Base-by-base conservation (phyloP, 1,140 invertebrate species). In the Phocides pigmalion region DNA sequence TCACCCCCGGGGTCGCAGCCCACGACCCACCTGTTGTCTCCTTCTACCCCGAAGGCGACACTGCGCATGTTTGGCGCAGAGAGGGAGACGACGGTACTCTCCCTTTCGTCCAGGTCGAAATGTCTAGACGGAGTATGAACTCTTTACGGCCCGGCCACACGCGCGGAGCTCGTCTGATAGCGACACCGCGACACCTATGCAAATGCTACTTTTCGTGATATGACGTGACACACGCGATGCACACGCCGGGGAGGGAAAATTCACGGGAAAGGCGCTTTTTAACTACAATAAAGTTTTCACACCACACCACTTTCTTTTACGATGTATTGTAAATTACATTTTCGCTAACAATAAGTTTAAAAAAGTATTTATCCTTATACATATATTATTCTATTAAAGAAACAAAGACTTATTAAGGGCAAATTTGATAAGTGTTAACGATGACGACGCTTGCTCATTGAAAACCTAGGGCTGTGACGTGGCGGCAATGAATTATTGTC, bases 111-210 rank as follows among this genome's bases (percentile, higher is more conserved):
- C 70, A 79, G 87, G 87, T 87, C 83, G 87, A 89, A 84, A 51
- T 78, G 88, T 90, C 87, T 90, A 89, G 86, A 90, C 86, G 74
- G 71, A 72, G 66, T 78, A 70, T 87, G 84, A 89, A 89, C 87
- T 87, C 78, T 83, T 84, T 78, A 87, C 79, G 54, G 74, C 70
- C 58, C 62, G 63, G 74, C 44, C 63, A 32, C 49, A 51, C 49
- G 16, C 41, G 20, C 19, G 37, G 35, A 56, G 53, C 53, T 42
- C 53, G 53, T 56, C 37, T 62, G 61, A 53, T 50, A 41, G 42
- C 20, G 51, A 17, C 56, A 32, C 9, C 46, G 62, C 46, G 70
- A 58, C 54, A 58, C 53, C 63, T 66, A 68, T 72, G 69, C 64
- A 53, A 68, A 68, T 72, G 58, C 35, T 61, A 61, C 15, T 58